Evolutionary conservation across 2,797 vertebrate genomes (phyloP).

Genomic region (Cynodonichthys magdalenae): DNA sequence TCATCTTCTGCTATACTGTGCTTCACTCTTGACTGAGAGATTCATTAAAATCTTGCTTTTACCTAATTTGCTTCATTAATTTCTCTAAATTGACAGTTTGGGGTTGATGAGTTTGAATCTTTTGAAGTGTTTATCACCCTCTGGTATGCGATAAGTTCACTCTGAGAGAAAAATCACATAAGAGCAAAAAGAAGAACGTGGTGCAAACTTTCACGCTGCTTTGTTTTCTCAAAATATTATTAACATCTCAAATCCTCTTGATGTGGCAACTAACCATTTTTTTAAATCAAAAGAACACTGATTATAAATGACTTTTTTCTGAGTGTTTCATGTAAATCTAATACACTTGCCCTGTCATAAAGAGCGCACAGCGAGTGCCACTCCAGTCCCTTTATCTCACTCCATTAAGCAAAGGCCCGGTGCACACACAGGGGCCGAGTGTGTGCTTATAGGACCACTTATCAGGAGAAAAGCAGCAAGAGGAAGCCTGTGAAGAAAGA

Average conservation of each 20-base stretch:
- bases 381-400: constrained; percentile 73
- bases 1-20: not conserved
- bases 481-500: constrained; percentile 52
- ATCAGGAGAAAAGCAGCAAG: constrained; percentile 57
- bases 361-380: constrained; percentile 57
- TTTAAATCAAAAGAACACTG: constrained; percentile 1
- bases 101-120: too few relatives aligned
- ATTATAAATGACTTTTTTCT: not conserved
- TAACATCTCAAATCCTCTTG: too few relatives aligned
- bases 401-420: constrained; percentile 75
- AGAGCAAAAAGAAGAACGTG: not conserved
- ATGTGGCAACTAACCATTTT: too few relatives aligned
- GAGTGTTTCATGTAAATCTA: constrained; percentile 26
- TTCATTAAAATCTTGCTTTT: too few relatives aligned
- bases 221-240: not conserved
- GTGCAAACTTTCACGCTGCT: not conserved
- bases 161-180: not conserved
- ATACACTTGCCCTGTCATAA: constrained; percentile 28
- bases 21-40: not conserved
- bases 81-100: too few relatives aligned
- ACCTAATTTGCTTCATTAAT: too few relatives aligned
- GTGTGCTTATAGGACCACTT: constrained; percentile 74
- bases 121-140: not conserved
- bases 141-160: not conserved
- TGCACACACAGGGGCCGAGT: constrained; percentile 73